Percentiles rank a stretch among this genome's conserved stretches.
These are phyloP conservation scores for Drosophila rellima DNA, from an alignment of 2,888 invertebrate genomes.

Conservation along the genomic window DNA sequence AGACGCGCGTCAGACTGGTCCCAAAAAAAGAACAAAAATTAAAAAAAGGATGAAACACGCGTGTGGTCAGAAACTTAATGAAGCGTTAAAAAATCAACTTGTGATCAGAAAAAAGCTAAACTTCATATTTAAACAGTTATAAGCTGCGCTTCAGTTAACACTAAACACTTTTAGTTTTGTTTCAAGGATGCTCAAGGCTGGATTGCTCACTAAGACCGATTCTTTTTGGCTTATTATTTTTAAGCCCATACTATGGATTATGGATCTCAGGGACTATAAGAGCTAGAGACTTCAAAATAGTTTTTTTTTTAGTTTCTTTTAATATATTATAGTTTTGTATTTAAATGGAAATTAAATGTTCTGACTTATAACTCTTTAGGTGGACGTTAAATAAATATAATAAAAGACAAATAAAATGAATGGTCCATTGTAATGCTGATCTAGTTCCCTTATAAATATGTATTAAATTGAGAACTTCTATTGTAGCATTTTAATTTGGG, in stretches of 20 bases:
- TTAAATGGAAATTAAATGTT: too few relatives aligned
- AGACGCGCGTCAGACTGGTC: slow-evolving; percentile 74
- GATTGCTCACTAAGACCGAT: too few relatives aligned
- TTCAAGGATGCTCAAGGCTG: slow-evolving; percentile 6
- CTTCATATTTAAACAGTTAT: slow-evolving; percentile 57
- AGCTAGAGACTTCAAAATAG: too few relatives aligned
- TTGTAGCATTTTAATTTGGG: slow-evolving; percentile 29
- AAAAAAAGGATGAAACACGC: slow-evolving; percentile 55
- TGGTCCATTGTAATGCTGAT: slow-evolving; percentile 54
- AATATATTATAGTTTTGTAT: too few relatives aligned
- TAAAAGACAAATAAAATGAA: slow-evolving; percentile 1
- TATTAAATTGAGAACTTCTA: slow-evolving; percentile 64
- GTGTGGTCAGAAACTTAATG: slow-evolving; percentile 83
- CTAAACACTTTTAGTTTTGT: not conserved
- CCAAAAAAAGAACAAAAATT: slow-evolving; percentile 27
- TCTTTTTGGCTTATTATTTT: too few relatives aligned
- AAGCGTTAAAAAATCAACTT: slow-evolving; percentile 81
- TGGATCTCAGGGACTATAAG: too few relatives aligned
- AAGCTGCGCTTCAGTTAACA: slow-evolving; percentile 23
- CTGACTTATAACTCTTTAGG: too few relatives aligned
- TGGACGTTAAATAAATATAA: not conserved
- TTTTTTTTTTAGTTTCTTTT: too few relatives aligned
- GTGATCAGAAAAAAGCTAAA: slow-evolving; percentile 44
- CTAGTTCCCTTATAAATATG: slow-evolving; percentile 76
- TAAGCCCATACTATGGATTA: too few relatives aligned